Evolutionary conservation across 2,888 invertebrate species (phyloP).

Genomic region (Didymodactylos carnosus): DNA sequence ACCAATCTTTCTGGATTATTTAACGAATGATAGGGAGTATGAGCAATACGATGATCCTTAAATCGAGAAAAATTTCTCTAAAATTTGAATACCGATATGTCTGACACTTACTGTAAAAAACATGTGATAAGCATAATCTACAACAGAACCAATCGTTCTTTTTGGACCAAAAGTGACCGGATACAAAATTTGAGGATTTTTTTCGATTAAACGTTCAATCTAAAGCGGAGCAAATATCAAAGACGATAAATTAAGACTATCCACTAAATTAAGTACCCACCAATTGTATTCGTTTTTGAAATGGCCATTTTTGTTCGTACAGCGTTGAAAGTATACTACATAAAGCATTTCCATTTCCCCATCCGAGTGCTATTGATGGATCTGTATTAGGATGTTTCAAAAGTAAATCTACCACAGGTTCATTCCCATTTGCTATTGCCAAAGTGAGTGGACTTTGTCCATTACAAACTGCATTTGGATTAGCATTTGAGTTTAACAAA

Average conservation of each 20-base stretch:
- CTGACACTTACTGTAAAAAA: conserved; percentile 26
- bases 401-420: conserved; percentile 16
- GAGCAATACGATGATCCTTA: conserved; percentile 32
- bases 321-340: conserved; percentile 29
- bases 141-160: conserved; percentile 26
- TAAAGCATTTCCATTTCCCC: conserved; percentile 32
- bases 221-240: conserved; percentile 14
- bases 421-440: conserved; percentile 32
- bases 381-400: conserved; percentile 1
- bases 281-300: conserved; percentile 23
- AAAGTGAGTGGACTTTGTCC: conserved; percentile 31
- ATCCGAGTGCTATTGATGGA: conserved; percentile 24
- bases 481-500: conserved; percentile 27
- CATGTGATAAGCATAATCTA: conserved; percentile 33
- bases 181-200: conserved; percentile 29
- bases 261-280: conserved; percentile 21
- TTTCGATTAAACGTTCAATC: conserved; percentile 29
- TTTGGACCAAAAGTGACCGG: conserved; percentile 31
- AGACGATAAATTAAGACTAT: background rate
- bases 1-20: conserved; percentile 31
- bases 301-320: conserved; percentile 26
- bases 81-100: background rate
- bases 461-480: conserved; percentile 30
- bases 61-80: background rate
- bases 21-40: conserved; percentile 33